Percentiles rank a stretch among this genome's conserved stretches.
phyloP scores from a whole-genome alignment of 2,113 vertebrate species.

The Oceanites oceanicus region DNA sequence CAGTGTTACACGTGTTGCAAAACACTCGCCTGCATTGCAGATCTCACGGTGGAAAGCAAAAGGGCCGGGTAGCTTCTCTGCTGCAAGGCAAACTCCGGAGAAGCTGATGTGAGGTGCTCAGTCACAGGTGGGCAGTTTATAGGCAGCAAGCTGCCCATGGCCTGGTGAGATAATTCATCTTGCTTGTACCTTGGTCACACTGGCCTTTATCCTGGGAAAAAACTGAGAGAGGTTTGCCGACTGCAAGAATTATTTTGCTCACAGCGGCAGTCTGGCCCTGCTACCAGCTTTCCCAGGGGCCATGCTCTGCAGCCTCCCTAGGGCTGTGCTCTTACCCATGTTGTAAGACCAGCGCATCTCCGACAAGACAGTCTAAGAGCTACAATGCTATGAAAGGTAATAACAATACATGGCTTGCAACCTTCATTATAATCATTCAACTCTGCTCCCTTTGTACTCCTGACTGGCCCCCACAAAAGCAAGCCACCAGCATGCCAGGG shows the following conservation, averaged over 20 bases:
- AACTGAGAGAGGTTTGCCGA: not conserved
- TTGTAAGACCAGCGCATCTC: not conserved
- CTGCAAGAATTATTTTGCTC: not conserved
- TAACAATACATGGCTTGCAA: not conserved
- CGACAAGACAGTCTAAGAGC: not conserved
- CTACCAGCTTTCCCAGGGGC: not conserved
- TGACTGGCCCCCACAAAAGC: not conserved
- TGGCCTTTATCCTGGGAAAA: not conserved
- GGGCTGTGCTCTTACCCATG: not conserved
- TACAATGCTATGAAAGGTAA: not conserved
- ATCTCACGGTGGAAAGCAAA: not conserved
- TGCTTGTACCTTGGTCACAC: not conserved
- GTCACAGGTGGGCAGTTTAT: not conserved
- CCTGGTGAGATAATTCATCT: not conserved
- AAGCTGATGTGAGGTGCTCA: not conserved
- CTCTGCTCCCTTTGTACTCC: not conserved
- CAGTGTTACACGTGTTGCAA: not conserved
- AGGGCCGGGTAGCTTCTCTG: not conserved
- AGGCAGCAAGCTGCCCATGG: not conserved
- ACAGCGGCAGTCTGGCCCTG: not conserved
- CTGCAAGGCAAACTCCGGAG: not conserved
- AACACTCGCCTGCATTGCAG: not conserved
- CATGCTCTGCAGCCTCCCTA: not conserved
- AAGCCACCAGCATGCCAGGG: not conserved
- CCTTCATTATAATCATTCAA: not conserved